These are phyloP conservation scores for Borostomias antarcticus DNA, from an alignment of 2,797 vertebrate genomes.

Conservation along the genomic window DNA sequence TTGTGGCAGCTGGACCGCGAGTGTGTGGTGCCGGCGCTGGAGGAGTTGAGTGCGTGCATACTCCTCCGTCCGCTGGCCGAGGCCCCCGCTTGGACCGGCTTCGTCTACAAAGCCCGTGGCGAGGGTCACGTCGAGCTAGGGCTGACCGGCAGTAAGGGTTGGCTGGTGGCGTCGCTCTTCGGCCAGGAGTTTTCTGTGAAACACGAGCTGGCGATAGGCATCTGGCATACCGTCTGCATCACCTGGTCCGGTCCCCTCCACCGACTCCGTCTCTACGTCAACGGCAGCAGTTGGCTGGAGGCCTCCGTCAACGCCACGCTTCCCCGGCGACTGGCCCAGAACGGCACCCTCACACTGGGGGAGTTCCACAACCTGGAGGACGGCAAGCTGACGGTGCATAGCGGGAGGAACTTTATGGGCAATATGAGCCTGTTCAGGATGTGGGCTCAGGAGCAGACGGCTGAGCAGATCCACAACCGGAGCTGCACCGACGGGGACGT, in stretches of 20 bases:
- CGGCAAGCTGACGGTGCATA: slow-evolving; percentile 41
- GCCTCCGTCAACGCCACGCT: fast-evolving
- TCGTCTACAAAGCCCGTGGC: slow-evolving; percentile 70
- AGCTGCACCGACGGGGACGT: slow-evolving; percentile 75
- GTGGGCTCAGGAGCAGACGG: slow-evolving; percentile 65
- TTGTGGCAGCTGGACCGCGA: slow-evolving; percentile 62
- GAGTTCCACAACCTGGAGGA: slow-evolving; percentile 56
- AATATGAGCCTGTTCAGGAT: slow-evolving; percentile 72
- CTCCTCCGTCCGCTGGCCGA: slow-evolving; percentile 24
- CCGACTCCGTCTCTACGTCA: slow-evolving; percentile 64
- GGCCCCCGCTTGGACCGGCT: slow-evolving; percentile 67
- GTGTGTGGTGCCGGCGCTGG: slow-evolving; percentile 59
- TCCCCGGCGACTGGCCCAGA: slow-evolving; percentile 37
- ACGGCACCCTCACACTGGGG: slow-evolving; percentile 76
- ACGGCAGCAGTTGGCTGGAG: slow-evolving; percentile 33
- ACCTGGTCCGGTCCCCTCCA: slow-evolving; percentile 65
- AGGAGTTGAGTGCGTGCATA: slow-evolving; percentile 70
- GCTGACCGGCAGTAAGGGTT: slow-evolving; percentile 44
- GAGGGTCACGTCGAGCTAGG: slow-evolving; percentile 58
- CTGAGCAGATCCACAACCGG: slow-evolving; percentile 42
- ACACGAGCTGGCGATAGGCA: neutral
- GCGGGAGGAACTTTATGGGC: slow-evolving; percentile 60
- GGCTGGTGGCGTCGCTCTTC: slow-evolving; percentile 63
- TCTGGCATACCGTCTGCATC: slow-evolving; percentile 73
- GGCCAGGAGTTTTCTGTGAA: slow-evolving; percentile 26